Evolutionary conservation across 2,888 invertebrate genomes (phyloP).

Genomic region (Omphaloscelis lunosa): DNA sequence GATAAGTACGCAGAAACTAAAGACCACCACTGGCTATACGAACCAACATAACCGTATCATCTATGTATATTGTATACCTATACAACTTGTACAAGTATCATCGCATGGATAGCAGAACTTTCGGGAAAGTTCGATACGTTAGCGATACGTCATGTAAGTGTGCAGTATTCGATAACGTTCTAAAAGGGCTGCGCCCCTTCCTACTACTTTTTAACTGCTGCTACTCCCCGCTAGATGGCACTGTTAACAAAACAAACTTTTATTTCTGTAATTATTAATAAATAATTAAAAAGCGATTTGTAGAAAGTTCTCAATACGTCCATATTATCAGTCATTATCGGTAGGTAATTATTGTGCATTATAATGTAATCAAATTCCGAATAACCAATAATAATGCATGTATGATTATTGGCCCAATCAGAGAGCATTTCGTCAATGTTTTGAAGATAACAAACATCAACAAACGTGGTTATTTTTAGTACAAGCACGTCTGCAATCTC

Average conservation of each 20-base stretch:
- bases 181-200: background rate
- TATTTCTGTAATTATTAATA: too few species aligned
- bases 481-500: conserved; percentile 51
- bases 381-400: conserved; percentile 12
- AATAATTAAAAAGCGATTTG: background rate
- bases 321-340: conserved; percentile 19
- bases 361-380: conserved; percentile 11
- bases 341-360: conserved; percentile 16
- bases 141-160: background rate
- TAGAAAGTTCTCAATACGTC: conserved; percentile 34
- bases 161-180: conserved; percentile 12
- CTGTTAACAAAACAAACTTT: background rate
- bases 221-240: conserved; percentile 69
- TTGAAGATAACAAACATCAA: conserved; percentile 30
- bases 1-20: background rate
- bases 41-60: background rate
- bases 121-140: conserved; percentile 33
- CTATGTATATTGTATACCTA: background rate
- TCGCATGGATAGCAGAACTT: background rate
- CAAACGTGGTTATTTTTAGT: conserved; percentile 50
- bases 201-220: background rate
- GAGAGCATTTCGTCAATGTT: conserved; percentile 37
- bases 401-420: conserved; percentile 36
- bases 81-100: background rate
- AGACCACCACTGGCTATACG: background rate